Evolutionary conservation across 2,113 vertebrate genomes (phyloP), one percentile per base, ranked within the genome.

Genomic region (Nesogale talazaci): DNA sequence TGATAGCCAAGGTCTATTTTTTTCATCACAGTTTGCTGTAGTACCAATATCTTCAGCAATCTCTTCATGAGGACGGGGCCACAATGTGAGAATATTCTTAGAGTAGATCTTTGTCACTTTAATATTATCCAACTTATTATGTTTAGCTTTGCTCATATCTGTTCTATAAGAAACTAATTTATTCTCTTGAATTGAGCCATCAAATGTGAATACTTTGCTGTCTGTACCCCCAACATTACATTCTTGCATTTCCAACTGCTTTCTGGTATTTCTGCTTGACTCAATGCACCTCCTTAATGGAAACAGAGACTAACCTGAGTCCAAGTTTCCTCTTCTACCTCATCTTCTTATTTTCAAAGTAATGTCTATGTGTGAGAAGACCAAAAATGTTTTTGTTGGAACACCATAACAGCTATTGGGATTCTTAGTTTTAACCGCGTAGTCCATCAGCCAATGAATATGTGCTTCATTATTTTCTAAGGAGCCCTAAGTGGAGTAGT

Each of bases 161-260:
- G 20, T 46, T 19, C 4, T 12, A 42, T 74, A 25, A 40, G 76
- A 34, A 86, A 14, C 19, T 76, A 6, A 52, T 85, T 87, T 85
- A 87, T 74, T 86, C 36, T 75, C 31, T 92, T 83, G 46, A 52
- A 52, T n/a, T 38, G 23, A 52, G 2, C 59, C 56, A 67, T 27
- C 10, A 76, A 61, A 57, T 83, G 82, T 72, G 42, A 93, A 36
- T 88, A 67, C 63, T 85, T 95, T 91, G 85, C 8, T 38, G 63
- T 34, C 6, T 46, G 16, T 76, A 69, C 40, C 31, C 10, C 14
- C 7, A 27, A 42, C 36, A 5, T 57, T 83, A 36, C 38, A 57
- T 67, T 74, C 83, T 2, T 86, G 63, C 31, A 57, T 61, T 75
- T 84, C 83, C 25, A 79, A 69, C 16, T 31, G 20, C 20, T n/a